Evolutionary conservation across 1,140 invertebrate species (phyloP), one percentile per base, ranked within the genome.

Genomic region (Bathynomus jamesi): DNA sequence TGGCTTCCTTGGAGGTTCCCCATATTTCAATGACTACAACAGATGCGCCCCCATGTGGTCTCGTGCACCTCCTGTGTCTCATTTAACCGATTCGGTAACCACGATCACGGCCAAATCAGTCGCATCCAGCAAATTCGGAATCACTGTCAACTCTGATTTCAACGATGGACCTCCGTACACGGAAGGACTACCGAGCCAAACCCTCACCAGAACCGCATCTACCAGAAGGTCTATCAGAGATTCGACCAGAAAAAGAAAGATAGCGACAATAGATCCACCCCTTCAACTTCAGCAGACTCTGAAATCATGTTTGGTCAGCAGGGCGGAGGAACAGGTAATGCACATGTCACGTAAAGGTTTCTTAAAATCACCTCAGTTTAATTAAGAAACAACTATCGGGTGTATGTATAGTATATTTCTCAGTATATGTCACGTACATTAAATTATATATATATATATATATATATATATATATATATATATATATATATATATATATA

Each of bases 11-110:
- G 67, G 66, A 46, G 31, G 86, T 29, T 84, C 86, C 70, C 84
- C 85, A 75, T 87, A 87, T 80, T 80, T 87, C 71, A 63, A 83
- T 80, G 75, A 76, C 67, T 76, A 78, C 65, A 32, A 69, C 25
- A 66, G 70, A 24, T 73, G 69, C 82, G 24, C 77, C 30, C 82
- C 82, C 31, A 53, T 53, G 40, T 53, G 40, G 40, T 17, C 13
- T 53, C 40, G 21, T 21, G 21, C 40, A 53, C 13, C 40, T 17
- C 40, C 40, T 17, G 5, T 21, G 21, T 53, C 40, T 1, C 21
- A 21, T 5, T 21, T 53, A 17, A 17, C 40, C 13, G 40, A 53
- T 21, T 53, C 40, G 13, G 40, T 53, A 53, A 53, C 40, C 1
- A 53, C 40, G 13, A 53, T 53, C 5, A 21, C 40, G 21, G 40